Percentiles rank a stretch among this genome's conserved stretches.
Evolutionary conservation across 1,140 invertebrate genomes (phyloP).

Genomic region (Ceratosolen solmsi): DNA sequence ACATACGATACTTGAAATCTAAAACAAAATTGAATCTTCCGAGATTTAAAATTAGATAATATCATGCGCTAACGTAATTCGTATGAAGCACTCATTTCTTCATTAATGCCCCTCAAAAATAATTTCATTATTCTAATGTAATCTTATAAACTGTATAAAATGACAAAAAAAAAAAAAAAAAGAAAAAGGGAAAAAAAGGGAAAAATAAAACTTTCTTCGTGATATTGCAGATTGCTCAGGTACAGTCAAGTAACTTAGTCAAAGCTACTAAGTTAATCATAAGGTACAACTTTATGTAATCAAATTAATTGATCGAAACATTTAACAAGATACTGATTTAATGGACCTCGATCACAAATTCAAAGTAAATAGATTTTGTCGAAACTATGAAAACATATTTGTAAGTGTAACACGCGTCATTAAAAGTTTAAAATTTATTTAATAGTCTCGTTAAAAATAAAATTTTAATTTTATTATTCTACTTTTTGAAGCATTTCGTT

Average conservation of each 20-base stretch:
- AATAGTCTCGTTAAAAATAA: neutral
- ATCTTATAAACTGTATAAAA: neutral
- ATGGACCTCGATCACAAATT: neutral
- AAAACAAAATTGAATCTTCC: neutral
- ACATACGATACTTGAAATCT: neutral
- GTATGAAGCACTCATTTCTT: neutral
- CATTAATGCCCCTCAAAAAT: neutral
- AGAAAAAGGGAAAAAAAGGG: too few relatives aligned
- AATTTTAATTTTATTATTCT: neutral
- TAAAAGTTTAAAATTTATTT: neutral
- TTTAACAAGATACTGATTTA: slow-evolving; percentile 1
- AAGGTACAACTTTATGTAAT: slow-evolving; percentile 7
- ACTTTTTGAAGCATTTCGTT: neutral
- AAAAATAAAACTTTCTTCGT: neutral
- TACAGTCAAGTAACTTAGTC: neutral
- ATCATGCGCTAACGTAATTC: neutral
- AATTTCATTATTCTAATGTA: neutral
- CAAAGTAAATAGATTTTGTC: neutral
- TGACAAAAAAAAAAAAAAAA: neutral
- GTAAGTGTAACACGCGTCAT: neutral
- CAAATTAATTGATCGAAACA: neutral
- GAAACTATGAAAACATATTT: neutral
- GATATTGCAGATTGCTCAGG: neutral
- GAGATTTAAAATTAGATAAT: neutral
- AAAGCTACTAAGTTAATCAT: slow-evolving; percentile 4